Base-by-base conservation (phyloP, 2,797 vertebrate genomes). In the Chiloscyllium punctatum region DNA sequence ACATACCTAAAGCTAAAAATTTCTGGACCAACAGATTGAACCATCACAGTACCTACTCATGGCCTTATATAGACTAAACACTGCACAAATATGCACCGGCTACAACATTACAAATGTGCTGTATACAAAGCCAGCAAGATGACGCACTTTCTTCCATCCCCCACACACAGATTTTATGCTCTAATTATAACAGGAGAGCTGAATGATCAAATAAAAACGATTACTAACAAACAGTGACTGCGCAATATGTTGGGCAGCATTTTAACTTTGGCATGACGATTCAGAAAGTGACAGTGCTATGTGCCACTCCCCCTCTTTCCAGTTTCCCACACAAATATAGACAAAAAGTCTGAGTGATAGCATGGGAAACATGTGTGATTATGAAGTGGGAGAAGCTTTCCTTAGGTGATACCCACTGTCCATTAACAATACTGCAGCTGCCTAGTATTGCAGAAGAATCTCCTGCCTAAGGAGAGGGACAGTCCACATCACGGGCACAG, bases 41-140 rank as follows among this genome's bases (percentile, higher is more conserved):
- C 16, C 71, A 30, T 42, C 48, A 18, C 71, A 74, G 42, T 74
- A 74, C 94, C 94, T 95, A 74, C 77, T 95, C 71, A 74, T 72
- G 37, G 27, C 94, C 94, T 95, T 95, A 95, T 95, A 95, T 77
- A 95, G 94, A 95, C 71, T 95, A 18, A 95, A 72, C 94, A 95
- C 71, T 95, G 94, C 30, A 77, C 94, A 95, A 95, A 95, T 95
- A 77, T 77, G 94, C 71, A 95, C 25, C 37, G 74, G 94, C 71
- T 74, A 95, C 69, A 94, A 72, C 92, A 95, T 72, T 95, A 69
- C 90, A 92, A 95, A 95, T 74, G 27, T 91, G 88, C 57, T 74
- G 42, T 74, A 48, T n/a, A 74, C 94, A 94, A 94, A 94, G 42
- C 69, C 42, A 51, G 94, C 94, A 51, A 95, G 71, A 95, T 95